These are phyloP conservation scores for Lasioglossum oenotherae DNA, from an alignment of 2,888 invertebrate genomes.

Conservation along the genomic window DNA sequence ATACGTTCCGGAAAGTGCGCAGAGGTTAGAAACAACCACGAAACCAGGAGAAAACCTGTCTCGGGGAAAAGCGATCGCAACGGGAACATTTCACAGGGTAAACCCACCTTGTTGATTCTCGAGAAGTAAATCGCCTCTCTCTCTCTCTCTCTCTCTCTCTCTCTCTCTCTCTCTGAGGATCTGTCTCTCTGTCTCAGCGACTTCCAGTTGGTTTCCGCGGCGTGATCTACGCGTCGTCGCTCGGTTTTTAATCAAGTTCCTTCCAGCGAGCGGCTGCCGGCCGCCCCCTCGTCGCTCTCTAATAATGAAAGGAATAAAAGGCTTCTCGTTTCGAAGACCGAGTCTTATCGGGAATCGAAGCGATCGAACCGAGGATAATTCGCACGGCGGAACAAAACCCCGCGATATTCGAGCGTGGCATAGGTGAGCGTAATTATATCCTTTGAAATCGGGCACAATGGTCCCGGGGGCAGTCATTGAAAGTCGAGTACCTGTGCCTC, in stretches of 20 bases:
- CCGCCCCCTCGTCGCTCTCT: slow-evolving; percentile 22
- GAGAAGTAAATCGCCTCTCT: neutral
- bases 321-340: slow-evolving; percentile 31
- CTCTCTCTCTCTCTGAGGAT: neutral
- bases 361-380: slow-evolving; percentile 74
- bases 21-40: neutral
- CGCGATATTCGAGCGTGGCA: slow-evolving; percentile 74
- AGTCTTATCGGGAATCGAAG: slow-evolving; percentile 74
- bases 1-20: no score
- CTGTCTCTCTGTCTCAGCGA: neutral
- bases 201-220: neutral
- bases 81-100: neutral
- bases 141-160: neutral
- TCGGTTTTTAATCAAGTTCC: slow-evolving; percentile 67
- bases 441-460: slow-evolving; percentile 71
- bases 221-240: slow-evolving; percentile 25
- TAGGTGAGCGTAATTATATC: slow-evolving; percentile 75
- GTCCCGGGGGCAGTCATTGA: slow-evolving; percentile 72
- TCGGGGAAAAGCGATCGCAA: neutral
- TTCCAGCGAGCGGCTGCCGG: slow-evolving; percentile 22
- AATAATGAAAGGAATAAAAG: slow-evolving; percentile 41
- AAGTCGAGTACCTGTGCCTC: slow-evolving; percentile 76
- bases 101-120: neutral
- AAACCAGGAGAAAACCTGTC: neutral
- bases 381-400: slow-evolving; percentile 70